phyloP scores from a whole-genome alignment of 1,140 invertebrate genomes.

The Drosophila pachea region DNA sequence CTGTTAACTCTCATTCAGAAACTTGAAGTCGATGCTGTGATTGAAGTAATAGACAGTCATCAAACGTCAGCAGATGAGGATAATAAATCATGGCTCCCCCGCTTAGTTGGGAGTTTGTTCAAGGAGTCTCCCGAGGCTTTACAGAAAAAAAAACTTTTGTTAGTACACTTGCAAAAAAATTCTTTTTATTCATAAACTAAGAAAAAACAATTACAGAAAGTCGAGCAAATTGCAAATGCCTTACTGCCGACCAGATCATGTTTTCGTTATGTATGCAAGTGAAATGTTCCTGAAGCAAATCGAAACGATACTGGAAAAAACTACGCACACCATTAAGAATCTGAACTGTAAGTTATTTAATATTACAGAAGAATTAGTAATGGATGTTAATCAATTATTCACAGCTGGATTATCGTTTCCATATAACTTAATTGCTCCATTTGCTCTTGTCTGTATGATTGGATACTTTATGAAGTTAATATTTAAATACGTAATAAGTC shows the following conservation, averaged over 20 bases:
- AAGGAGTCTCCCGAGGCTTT: neutral
- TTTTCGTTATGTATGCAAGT: conserved; percentile 61
- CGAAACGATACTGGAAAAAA: conserved; percentile 54
- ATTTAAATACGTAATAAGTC: conserved; percentile 70
- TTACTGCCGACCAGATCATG: conserved; percentile 65
- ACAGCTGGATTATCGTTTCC: conserved; percentile 54
- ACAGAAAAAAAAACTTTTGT: conserved; percentile 47
- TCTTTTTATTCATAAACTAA: neutral
- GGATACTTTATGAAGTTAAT: conserved; percentile 58
- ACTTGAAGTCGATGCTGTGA: conserved; percentile 57
- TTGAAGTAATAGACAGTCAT: conserved; percentile 55
- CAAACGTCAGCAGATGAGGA: conserved; percentile 3
- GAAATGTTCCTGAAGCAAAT: conserved; percentile 64
- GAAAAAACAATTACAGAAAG: conserved; percentile 45
- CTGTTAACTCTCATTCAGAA: conserved; percentile 41
- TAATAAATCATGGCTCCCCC: conserved; percentile 21
- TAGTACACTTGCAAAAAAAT: neutral
- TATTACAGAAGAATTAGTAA: neutral
- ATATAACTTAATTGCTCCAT: conserved; percentile 44
- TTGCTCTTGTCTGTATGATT: conserved; percentile 49
- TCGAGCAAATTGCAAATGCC: conserved; percentile 45
- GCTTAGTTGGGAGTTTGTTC: conserved; percentile 18
- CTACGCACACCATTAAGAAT: conserved; percentile 33
- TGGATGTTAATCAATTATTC: neutral
- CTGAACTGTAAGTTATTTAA: conserved; percentile 40